Conservation (phyloP, 2,113 vertebrate species). For the Otocyon megalotis region DNA sequence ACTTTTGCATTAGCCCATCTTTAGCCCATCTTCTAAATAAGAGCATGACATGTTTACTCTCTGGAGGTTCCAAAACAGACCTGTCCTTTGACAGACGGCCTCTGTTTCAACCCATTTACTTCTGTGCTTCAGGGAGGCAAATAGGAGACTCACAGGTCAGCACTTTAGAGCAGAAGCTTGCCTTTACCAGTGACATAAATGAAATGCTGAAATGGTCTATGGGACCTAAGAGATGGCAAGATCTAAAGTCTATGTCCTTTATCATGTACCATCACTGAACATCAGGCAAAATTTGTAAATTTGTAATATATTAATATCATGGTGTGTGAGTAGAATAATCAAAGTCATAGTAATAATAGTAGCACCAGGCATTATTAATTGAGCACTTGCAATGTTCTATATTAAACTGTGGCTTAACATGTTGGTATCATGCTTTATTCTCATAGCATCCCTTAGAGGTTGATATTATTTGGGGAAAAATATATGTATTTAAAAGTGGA, state of each 20-base stretch:
- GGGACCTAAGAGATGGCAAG: neutral
- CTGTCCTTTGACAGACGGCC: neutral
- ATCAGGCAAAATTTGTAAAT: neutral
- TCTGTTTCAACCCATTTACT: neutral
- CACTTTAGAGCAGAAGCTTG: neutral
- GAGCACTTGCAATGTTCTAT: constrained; percentile 14
- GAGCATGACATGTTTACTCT: neutral
- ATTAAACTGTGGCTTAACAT: neutral
- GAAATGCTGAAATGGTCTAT: neutral
- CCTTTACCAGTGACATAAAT: neutral
- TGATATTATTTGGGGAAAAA: neutral
- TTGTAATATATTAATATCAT: neutral
- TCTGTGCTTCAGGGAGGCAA: neutral
- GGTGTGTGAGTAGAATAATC: neutral
- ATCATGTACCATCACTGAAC: neutral
- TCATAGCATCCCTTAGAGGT: neutral
- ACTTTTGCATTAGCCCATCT: neutral
- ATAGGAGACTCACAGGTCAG: neutral
- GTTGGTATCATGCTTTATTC: neutral
- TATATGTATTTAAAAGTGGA: neutral
- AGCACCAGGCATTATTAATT: neutral
- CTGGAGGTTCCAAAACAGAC: neutral
- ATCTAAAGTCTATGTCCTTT: neutral
- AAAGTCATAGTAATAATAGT: neutral
- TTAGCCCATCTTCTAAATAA: neutral